Percentiles rank a stretch among this genome's conserved stretches.
These are phyloP conservation scores for Sminthurides bifidus DNA, from an alignment of 1,140 invertebrate genomes.

Conservation along the genomic window DNA sequence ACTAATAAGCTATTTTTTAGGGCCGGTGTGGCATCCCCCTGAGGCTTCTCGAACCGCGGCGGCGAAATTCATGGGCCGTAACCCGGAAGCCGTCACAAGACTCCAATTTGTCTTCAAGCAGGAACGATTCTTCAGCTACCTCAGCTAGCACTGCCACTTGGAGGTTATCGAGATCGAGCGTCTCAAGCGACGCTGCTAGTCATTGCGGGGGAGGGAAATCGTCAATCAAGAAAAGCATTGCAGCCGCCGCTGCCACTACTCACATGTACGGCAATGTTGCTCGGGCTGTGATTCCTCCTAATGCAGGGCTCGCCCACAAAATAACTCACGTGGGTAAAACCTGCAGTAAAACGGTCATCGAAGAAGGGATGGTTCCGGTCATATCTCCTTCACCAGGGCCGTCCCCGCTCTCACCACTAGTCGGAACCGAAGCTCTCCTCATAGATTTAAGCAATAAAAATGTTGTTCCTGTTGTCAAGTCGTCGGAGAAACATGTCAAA, in stretches of 20 bases:
- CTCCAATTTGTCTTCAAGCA: constrained; percentile 61
- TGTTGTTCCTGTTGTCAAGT: no score
- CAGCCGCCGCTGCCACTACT: background rate
- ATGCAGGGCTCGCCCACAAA: no score
- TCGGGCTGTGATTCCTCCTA: no score
- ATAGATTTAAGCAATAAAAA: no score
- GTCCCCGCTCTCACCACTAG: background rate
- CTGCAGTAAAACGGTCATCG: no score
- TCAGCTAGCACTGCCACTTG: constrained; percentile 75
- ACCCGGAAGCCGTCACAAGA: constrained; percentile 80
- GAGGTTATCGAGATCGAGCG: constrained; percentile 64
- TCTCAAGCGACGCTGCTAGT: constrained; percentile 37
- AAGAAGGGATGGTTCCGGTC: no score
- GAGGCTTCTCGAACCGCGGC: constrained; percentile 55
- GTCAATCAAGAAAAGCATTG: constrained; percentile 16
- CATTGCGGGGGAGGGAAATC: constrained; percentile 30
- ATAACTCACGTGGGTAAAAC: no score
- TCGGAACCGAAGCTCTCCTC: no score
- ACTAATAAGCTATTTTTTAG: no score
- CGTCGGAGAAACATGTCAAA: no score
- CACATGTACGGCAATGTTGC: background rate
- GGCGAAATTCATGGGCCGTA: constrained; percentile 72
- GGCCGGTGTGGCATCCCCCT: constrained; percentile 63
- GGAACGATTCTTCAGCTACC: constrained; percentile 77
- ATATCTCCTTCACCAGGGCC: no score